Evolutionary conservation across 2,797 vertebrate species (phyloP), one percentile per base, ranked within the genome.

Genomic region (Knipowitschia caucasica): DNA sequence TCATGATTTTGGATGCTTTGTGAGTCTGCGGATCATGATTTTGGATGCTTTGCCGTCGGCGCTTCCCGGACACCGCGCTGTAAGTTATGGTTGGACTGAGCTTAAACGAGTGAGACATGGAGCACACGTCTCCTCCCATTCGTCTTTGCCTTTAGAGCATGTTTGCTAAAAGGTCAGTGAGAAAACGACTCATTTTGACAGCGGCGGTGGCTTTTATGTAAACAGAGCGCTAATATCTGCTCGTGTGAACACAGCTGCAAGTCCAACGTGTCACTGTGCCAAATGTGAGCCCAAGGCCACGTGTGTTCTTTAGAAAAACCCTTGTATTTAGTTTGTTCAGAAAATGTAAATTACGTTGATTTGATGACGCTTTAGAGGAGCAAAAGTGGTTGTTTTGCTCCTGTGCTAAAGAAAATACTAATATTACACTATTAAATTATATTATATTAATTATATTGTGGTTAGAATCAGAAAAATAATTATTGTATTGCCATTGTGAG

Each of bases 1-100:
- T 53, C 50, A 20, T 15, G n/a, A 39, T 50, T 40, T 40, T 21
- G 44, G n/a, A n/a, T n/a, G n/a, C n/a, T n/a, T n/a, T n/a, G 97
- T 99, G 71, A 65, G 55, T 29, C 9, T 7, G 18, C 18, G 5
- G 25, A 56, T 53, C 50, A 20, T 15, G n/a, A 39, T 50, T 40
- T 40, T 21, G 44, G n/a, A 29, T 43, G 20, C 23, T 15, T 34
- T 21, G 10, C 30, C 42, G 42, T 44, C 35, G 50, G 50, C 65
- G n/a, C 40, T 24, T 45, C 2, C n/a, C 20, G 29, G 52, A 20
- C 15, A 31, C 47, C 40, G 30, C 4, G 11, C 21, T 23, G 18
- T 53, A n/a, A 31, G 49, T 63, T 4, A 65, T 58, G 59, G 31
- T 53, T 49, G 59, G 30, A 15, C 31, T 65, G 67, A 64, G 14